Evolutionary conservation across 1,140 invertebrate genomes (phyloP), one percentile per base, ranked within the genome.

Genomic region (Bombyx mandarina): DNA sequence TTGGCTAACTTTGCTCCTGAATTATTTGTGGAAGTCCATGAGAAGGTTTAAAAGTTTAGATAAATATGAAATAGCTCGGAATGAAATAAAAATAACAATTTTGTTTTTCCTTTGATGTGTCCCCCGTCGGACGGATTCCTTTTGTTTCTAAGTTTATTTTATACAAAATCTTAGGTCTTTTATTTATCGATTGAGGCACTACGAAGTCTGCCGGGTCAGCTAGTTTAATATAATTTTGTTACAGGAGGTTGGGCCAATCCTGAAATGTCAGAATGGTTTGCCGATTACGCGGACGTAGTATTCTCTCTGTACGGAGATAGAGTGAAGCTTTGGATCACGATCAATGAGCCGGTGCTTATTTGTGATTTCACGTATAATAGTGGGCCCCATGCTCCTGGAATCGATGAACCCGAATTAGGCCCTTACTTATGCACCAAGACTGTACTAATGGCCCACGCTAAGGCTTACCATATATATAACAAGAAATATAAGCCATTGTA

Each of bases 221-320:
- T 18, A 18, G 12, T 35, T 9, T 35, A 7, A 42, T 52, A 42
- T 8, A 42, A 52, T 10, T 44, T 12, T 12, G 2, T 54, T 61
- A 22, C 89, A 60, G 92, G 92, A 12, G 90, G 90, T 0, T 91
- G 91, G 88, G 63, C 83, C 0, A 91, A 90, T 62, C 65, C 77
- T 0, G 42, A 75, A 1, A 88, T 90, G n/a, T 65, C 82, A 1
- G 71, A 88, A 49, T 88, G 73, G 67, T 89, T 88, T 54, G 75
- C 65, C 57, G 88, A 85, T 44, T 89, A 88, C 62, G 85, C 83
- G 0, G 57, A 69, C 43, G 52, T 88, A 6, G 56, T 79, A 0
- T 88, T 79, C 58, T 56, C 63, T 4, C 57, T 68, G 2, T 89
- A 77, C 58, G 89, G 81, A 7, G 79, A 89, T 58, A 69, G 79